Conservation (phyloP, 1,140 invertebrate genomes). For the Caenorhabditis briggsae region DNA sequence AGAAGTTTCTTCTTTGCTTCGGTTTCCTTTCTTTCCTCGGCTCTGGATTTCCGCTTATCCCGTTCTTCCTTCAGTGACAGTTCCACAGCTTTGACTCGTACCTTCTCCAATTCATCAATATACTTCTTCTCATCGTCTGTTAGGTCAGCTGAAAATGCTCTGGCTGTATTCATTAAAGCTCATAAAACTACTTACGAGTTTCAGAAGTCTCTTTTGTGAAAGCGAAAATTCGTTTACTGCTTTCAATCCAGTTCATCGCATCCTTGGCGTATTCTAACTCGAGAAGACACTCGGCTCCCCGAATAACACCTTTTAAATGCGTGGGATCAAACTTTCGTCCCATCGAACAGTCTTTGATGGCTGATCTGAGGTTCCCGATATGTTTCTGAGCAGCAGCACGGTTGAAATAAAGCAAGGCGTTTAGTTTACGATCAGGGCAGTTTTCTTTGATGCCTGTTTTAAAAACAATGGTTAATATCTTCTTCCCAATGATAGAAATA, state of each 20-base stretch:
- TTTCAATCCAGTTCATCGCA: constrained; percentile 70
- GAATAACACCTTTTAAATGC: constrained; percentile 78
- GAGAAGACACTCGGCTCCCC: constrained; percentile 71
- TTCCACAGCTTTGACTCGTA: constrained; percentile 34
- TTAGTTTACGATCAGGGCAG: constrained; percentile 84
- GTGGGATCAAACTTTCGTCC: constrained; percentile 79
- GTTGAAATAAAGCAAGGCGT: constrained; percentile 90
- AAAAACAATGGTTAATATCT: constrained; percentile 47
- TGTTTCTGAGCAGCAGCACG: constrained; percentile 89
- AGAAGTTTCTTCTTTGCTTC: constrained; percentile 63
- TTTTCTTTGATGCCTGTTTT: constrained; percentile 84
- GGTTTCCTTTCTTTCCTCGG: constrained; percentile 29
- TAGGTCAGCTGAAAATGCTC: constrained; percentile 16
- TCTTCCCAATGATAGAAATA: constrained; percentile 13
- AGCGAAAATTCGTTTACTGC: constrained; percentile 53
- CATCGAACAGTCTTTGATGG: constrained; percentile 79
- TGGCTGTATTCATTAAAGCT: not conserved
- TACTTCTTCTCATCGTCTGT: constrained; percentile 61
- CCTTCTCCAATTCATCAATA: constrained; percentile 60
- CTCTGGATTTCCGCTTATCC: constrained; percentile 24
- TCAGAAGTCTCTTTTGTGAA: constrained; percentile 47
- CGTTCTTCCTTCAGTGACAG: constrained; percentile 51
- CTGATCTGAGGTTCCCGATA: constrained; percentile 83
- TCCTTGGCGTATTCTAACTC: constrained; percentile 70
- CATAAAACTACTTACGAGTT: not conserved